Percentiles rank a stretch among this genome's conserved stretches.
phyloP scores from a whole-genome alignment of 2,113 vertebrate species.

The Phocoena sinus region DNA sequence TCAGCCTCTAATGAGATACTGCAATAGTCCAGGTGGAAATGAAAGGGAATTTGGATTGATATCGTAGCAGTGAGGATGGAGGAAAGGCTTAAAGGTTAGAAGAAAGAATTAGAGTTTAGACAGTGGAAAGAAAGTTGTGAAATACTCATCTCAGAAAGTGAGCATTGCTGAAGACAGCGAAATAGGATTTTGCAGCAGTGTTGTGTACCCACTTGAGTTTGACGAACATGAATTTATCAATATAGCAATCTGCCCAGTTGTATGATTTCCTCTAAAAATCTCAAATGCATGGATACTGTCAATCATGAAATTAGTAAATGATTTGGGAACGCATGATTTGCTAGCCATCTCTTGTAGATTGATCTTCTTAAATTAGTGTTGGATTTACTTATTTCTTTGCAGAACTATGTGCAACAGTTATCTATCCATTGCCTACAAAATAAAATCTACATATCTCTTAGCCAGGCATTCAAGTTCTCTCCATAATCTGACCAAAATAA shows the following conservation, averaged over 20 bases:
- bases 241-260: not conserved
- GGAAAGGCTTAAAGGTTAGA: not conserved
- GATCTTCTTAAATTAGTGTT: not conserved
- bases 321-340: not conserved
- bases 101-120: not conserved
- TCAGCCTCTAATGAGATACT: not conserved
- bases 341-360: not conserved
- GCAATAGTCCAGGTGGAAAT: not conserved
- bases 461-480: not conserved
- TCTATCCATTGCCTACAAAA: not conserved
- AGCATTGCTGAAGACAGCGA: not conserved
- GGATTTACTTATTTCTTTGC: not conserved
- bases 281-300: not conserved
- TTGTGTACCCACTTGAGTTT: not conserved
- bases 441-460: not conserved
- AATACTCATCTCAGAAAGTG: not conserved
- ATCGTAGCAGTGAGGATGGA: not conserved
- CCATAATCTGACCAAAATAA: not conserved
- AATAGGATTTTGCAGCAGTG: not conserved
- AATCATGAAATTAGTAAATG: not conserved
- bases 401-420: not conserved
- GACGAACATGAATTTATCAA: not conserved
- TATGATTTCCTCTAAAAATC: not conserved
- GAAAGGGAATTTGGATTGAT: not conserved
- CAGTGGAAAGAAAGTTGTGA: not conserved